These are phyloP conservation scores for Pocillopora damicornis DNA, from an alignment of 64 coral and sea anemone species.

Conservation along the genomic window DNA sequence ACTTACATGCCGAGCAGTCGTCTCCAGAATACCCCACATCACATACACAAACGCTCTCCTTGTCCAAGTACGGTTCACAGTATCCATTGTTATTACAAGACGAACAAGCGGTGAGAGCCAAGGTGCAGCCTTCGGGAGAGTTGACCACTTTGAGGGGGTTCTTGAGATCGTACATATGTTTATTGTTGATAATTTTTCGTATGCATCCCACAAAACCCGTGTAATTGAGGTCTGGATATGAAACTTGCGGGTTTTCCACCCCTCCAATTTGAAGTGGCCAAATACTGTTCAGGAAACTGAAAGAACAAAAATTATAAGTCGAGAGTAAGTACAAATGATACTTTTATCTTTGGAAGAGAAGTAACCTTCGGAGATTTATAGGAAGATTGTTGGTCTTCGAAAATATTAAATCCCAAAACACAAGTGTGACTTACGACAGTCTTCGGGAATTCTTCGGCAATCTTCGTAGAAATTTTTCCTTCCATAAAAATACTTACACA, in stretches of 20 bases:
- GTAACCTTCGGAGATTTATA: not conserved
- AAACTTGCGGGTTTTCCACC: conserved; percentile 42
- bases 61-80: conserved; percentile 62
- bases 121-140: conserved; percentile 49
- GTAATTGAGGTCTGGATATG: conserved; percentile 60
- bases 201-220: conserved; percentile 79
- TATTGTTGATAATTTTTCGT: conserved; percentile 68
- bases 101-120: conserved; percentile 23
- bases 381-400: too few relatives aligned
- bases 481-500: conserved; percentile 47
- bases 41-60: conserved; percentile 63
- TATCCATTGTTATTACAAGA: conserved; percentile 69
- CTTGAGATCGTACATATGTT: conserved; percentile 78
- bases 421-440: too few relatives aligned
- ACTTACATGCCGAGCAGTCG: conserved; percentile 62
- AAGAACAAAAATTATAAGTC: not conserved
- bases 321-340: not conserved
- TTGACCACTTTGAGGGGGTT: conserved; percentile 59
- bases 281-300: conserved; percentile 74
- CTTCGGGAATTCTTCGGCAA: too few relatives aligned
- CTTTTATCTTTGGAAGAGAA: not conserved
- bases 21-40: conserved; percentile 72
- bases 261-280: conserved; percentile 88
- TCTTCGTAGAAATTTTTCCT: too few relatives aligned
- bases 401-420: too few relatives aligned